phyloP scores from a whole-genome alignment of 2,888 invertebrate species.

The Campoletis raptor region DNA sequence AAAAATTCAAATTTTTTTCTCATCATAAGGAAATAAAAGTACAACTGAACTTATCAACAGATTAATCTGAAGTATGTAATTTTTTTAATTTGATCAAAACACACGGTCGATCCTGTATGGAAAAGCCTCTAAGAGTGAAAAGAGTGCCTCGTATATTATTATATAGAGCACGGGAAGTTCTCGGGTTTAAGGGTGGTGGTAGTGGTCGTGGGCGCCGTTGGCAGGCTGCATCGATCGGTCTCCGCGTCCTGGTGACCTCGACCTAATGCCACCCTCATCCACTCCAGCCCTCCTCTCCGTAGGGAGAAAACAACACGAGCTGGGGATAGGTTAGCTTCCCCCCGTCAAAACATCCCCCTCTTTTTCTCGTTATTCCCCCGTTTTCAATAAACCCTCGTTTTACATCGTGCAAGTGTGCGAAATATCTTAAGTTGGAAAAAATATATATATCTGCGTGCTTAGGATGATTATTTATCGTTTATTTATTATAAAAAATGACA shows the following conservation, averaged over 20 bases:
- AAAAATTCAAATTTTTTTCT: not conserved
- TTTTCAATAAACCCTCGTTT: not conserved
- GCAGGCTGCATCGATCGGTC: constrained; percentile 88
- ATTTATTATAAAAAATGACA: not conserved
- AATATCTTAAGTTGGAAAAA: not conserved
- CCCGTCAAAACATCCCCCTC: constrained; percentile 78
- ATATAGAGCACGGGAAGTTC: constrained; percentile 38
- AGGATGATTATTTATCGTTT: not conserved
- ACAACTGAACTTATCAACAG: not conserved
- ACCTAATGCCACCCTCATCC: constrained; percentile 86
- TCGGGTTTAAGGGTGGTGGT: constrained; percentile 52
- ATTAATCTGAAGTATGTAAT: not conserved
- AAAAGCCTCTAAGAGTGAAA: not conserved
- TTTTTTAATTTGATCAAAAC: not conserved
- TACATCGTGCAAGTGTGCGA: not conserved
- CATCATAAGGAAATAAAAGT: not conserved
- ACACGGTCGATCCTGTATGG: not conserved
- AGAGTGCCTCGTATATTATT: not conserved
- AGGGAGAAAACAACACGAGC: constrained; percentile 69
- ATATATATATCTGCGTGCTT: not conserved
- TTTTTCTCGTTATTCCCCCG: not conserved
- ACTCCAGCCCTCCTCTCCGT: constrained; percentile 83
- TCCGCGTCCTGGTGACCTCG: constrained; percentile 88
- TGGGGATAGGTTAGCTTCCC: constrained; percentile 77
- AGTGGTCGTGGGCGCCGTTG: constrained; percentile 68